phyloP scores from a whole-genome alignment of 1,140 invertebrate species.

The Druon quercuslanigerum region DNA sequence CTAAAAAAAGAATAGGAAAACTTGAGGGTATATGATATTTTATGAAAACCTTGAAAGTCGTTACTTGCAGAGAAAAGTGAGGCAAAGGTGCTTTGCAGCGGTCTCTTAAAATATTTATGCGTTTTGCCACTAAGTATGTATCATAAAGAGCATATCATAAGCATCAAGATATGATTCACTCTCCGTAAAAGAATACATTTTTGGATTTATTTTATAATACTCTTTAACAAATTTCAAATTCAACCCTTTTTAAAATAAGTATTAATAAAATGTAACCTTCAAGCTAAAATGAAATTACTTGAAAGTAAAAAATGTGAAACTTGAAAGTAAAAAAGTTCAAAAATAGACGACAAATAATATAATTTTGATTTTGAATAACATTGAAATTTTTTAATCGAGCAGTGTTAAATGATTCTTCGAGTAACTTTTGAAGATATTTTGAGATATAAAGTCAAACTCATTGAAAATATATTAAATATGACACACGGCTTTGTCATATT shows the following conservation, averaged over 20 bases:
- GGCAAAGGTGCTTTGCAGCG: conserved; percentile 9
- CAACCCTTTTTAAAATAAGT: neutral
- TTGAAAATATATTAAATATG: no score
- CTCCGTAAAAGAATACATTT: conserved; percentile 3
- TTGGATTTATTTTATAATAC: neutral
- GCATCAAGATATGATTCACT: neutral
- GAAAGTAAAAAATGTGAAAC: no score
- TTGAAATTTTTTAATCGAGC: no score
- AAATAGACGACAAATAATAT: no score
- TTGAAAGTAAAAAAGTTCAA: no score
- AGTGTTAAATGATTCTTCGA: no score
- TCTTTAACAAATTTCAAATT: neutral
- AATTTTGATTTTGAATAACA: no score
- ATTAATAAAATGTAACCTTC: neutral
- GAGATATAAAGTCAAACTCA: no score
- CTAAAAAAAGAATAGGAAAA: neutral
- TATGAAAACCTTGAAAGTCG: conserved; percentile 19
- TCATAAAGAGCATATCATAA: neutral
- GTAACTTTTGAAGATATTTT: no score
- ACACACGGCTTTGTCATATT: no score
- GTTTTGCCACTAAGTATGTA: conserved; percentile 13
- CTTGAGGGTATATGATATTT: neutral
- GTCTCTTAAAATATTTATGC: conserved; percentile 25
- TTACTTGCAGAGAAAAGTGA: conserved; percentile 15
- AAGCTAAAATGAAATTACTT: no score